phyloP scores from a whole-genome alignment of 2,888 invertebrate species.

The Limnephilus lunatus region DNA sequence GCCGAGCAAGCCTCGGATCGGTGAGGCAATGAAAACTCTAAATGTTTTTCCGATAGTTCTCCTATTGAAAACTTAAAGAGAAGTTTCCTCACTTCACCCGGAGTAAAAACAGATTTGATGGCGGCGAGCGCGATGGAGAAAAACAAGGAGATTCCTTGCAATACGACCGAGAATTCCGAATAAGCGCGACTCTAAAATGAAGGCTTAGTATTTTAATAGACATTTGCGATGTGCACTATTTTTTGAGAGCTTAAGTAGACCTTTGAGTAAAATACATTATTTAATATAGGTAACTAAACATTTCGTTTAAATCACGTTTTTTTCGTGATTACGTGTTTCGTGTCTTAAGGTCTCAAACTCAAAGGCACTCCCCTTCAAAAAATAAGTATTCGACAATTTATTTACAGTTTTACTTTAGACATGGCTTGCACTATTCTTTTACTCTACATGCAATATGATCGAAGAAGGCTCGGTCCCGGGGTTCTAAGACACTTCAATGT shows the following conservation, averaged over 20 bases:
- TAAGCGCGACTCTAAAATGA: not conserved
- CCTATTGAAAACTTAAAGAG: slow-evolving; percentile 60
- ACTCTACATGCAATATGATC: no score
- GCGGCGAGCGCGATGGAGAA: slow-evolving; percentile 46
- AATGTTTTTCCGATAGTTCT: slow-evolving; percentile 63
- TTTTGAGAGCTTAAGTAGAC: not conserved
- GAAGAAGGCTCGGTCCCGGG: no score
- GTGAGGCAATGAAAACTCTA: slow-evolving; percentile 60
- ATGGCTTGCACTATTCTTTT: no score
- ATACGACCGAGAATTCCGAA: slow-evolving; percentile 37
- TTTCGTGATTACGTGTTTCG: no score
- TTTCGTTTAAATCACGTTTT: no score
- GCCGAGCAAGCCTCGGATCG: not conserved
- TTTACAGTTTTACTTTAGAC: no score
- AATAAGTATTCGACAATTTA: no score
- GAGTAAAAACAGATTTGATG: slow-evolving; percentile 64
- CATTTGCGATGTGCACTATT: not conserved
- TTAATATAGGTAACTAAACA: no score
- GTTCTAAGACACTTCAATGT: no score
- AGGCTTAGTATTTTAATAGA: slow-evolving; percentile 16
- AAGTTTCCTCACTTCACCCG: slow-evolving; percentile 51
- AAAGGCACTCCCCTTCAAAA: no score
- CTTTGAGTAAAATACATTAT: no score
- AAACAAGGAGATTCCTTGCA: slow-evolving; percentile 44
- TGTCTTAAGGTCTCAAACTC: no score